phyloP scores from a whole-genome alignment of 2,797 vertebrate species.

The Helostoma temminkii region DNA sequence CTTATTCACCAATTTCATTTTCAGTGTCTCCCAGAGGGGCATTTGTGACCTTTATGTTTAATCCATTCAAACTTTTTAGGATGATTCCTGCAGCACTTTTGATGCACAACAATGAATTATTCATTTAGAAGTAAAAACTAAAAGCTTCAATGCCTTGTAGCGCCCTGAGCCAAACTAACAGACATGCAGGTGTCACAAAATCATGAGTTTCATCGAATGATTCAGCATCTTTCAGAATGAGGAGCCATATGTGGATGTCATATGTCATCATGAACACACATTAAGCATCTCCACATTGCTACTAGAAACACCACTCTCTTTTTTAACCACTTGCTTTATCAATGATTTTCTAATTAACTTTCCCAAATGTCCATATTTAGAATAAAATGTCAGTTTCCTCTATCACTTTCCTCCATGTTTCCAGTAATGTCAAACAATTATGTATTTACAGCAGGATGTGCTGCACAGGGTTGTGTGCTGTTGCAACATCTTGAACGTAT shows the following conservation, averaged over 20 bases:
- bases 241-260: neutral
- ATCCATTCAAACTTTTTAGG: neutral
- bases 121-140: neutral
- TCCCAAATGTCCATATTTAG: no score
- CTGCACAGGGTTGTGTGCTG: neutral
- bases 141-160: neutral
- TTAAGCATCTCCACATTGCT: neutral
- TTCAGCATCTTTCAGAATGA: constrained; percentile 8
- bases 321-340: neutral
- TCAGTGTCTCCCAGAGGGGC: neutral
- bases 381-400: no score
- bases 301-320: neutral
- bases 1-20: neutral
- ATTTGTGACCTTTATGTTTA: neutral
- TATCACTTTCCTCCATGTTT: constrained; percentile 14
- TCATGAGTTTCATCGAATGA: constrained; percentile 53
- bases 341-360: constrained; percentile 13
- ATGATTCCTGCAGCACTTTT: neutral
- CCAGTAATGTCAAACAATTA: neutral
- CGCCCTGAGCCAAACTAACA: no score
- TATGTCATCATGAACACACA: constrained; percentile 24
- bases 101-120: neutral
- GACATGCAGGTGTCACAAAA: constrained; percentile 11
- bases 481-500: constrained; percentile 59
- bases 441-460: neutral